A percentile compares a stretch with the other conserved stretches of the same genome.
Conservation (phyloP, 1,140 invertebrate genomes). For the Drosophila sp. region DNA sequence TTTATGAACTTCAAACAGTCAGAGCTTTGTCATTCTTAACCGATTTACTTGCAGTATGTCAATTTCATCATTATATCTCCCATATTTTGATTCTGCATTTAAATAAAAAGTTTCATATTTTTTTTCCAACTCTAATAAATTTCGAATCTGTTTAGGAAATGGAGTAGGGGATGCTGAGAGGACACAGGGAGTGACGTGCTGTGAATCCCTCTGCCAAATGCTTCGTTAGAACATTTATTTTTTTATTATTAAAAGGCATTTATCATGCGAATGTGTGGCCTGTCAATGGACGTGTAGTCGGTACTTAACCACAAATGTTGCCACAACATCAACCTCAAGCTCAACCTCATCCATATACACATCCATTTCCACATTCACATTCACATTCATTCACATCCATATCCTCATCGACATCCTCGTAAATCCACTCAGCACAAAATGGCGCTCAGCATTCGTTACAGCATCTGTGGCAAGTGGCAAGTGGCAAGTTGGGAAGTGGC, state of each 20-base stretch:
- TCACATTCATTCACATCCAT: neutral
- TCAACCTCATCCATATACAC: neutral
- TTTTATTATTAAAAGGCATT: slow-evolving; percentile 79
- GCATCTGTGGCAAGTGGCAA: slow-evolving; percentile 69
- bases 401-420: slow-evolving; percentile 47
- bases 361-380: neutral
- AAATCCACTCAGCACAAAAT: slow-evolving; percentile 76
- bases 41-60: too few relatives aligned
- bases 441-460: slow-evolving; percentile 51
- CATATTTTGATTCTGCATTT: too few relatives aligned
- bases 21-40: too few relatives aligned
- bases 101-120: too few relatives aligned
- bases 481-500: slow-evolving; percentile 6
- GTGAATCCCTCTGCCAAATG: slow-evolving; percentile 23
- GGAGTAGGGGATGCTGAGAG: neutral
- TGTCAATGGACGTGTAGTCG: slow-evolving; percentile 68
- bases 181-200: neutral
- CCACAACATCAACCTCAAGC: slow-evolving; percentile 44
- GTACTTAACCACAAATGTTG: slow-evolving; percentile 82
- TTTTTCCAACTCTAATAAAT: too few relatives aligned
- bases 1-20: too few relatives aligned
- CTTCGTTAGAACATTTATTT: slow-evolving; percentile 36
- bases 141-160: neutral
- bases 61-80: too few relatives aligned
- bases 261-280: slow-evolving; percentile 65